phyloP scores from a whole-genome alignment of 1,140 invertebrate genomes.

The Drosophila asahinai region DNA sequence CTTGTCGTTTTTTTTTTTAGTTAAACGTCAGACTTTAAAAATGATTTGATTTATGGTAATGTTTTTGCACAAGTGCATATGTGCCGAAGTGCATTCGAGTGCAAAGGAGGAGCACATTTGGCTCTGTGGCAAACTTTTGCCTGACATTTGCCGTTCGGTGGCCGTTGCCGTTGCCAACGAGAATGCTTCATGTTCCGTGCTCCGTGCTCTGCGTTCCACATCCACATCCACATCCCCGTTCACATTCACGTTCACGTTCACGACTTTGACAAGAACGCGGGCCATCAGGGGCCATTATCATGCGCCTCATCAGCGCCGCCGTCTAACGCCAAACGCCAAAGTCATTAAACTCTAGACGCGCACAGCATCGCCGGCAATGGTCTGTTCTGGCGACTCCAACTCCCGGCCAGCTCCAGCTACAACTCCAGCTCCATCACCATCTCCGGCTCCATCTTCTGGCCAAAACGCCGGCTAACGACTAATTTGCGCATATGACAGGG shows the following conservation, averaged over 20 bases:
- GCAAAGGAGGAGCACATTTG: conserved; percentile 49
- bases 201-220: background rate
- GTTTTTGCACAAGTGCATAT: conserved; percentile 18
- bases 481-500: conserved; percentile 81
- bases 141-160: conserved; percentile 41
- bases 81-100: conserved; percentile 44
- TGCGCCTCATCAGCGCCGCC: conserved; percentile 74
- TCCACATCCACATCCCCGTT: background rate
- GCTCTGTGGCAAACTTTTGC: conserved; percentile 51
- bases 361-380: conserved; percentile 36
- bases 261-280: conserved; percentile 78
- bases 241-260: conserved; percentile 60
- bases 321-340: conserved; percentile 78
- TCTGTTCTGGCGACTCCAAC: conserved; percentile 4
- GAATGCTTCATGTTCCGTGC: conserved; percentile 13
- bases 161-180: conserved; percentile 50
- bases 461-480: conserved; percentile 72
- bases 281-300: conserved; percentile 77
- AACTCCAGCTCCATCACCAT: conserved; percentile 18
- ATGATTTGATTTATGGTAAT: background rate
- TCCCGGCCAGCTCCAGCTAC: conserved; percentile 2
- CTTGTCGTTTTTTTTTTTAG: too few species aligned
- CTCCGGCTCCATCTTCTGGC: conserved; percentile 16
- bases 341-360: conserved; percentile 70
- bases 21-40: background rate